A percentile compares a stretch with the other conserved stretches of the same genome.
Conservation (phyloP, 2,113 vertebrate species). For the Spilogale gracilis region DNA sequence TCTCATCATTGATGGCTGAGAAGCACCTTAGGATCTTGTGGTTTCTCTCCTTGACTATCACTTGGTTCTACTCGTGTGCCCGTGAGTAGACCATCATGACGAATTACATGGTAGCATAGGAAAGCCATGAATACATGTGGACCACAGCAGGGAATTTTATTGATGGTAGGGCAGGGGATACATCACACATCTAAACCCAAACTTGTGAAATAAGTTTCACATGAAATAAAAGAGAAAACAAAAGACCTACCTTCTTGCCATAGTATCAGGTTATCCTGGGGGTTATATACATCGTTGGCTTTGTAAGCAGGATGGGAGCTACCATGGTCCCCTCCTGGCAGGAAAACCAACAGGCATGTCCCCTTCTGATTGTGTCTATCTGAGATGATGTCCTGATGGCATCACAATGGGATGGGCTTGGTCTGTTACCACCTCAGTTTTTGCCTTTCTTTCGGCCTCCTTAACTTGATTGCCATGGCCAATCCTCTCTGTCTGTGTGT, state of each 20-base stretch:
- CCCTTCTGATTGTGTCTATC: fast-evolving
- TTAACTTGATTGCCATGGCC: fast-evolving
- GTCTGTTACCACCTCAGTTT: fast-evolving
- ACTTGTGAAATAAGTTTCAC: background rate
- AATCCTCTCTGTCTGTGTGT: background rate
- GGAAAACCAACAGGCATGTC: background rate
- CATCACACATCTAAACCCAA: background rate
- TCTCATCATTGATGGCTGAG: background rate
- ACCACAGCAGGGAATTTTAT: background rate
- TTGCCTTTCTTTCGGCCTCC: background rate
- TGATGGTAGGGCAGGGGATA: background rate
- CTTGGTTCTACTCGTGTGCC: background rate
- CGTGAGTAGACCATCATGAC: background rate
- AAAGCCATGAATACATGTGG: background rate
- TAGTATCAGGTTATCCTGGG: fast-evolving
- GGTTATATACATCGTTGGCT: fast-evolving
- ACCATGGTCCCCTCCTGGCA: fast-evolving
- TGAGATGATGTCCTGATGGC: background rate
- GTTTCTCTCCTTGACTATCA: background rate
- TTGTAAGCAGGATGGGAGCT: background rate
- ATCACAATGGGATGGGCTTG: fast-evolving
- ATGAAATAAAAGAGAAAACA: background rate
- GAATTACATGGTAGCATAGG: background rate
- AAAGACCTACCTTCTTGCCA: background rate
- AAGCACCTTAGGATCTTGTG: background rate